Base-by-base conservation (phyloP, 2,113 vertebrate genomes). In the Notarius quadriscutis region DNA sequence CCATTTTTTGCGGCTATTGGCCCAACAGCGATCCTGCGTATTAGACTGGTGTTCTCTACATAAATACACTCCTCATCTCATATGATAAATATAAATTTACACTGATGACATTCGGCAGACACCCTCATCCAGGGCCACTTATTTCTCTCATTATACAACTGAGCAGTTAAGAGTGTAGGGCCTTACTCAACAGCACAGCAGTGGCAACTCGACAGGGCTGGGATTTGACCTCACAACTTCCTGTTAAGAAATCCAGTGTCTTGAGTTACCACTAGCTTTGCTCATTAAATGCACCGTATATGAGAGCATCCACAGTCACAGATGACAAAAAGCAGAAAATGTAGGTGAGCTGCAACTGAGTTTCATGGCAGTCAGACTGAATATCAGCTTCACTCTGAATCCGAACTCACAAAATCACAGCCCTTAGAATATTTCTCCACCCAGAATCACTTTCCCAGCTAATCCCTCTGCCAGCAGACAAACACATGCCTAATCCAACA, bases 361-460 rank as follows among this genome's bases (percentile, higher is more conserved):
- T 94, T 48, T 94, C 94, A 94, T 94, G 91, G 91, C 91, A 93
- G 93, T 95, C 94, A 94, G 93, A 93, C 92, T 92, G 94, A 95
- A 94, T 92, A 94, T 94, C 92, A 92, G 89, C 91, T 89, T 93
- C 92, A 92, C 94, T 95, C 93, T 94, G 20, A 94, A 92, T 92
- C 92, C 93, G 93, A 92, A 92, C 90, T 90, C 91, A 93, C 92
- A 94, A 94, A 93, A 92, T n/a, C 25, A 92, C 85, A 71, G 92
- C 90, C 91, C 91, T 69, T 63, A 83, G 90, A 81, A 94, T 92
- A 94, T 93, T 94, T 93, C 93, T 94, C 90, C 90, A 82, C 34
- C 62, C 86, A 83, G 86, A 92, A 89, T 93, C 89, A 89, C 91
- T 92, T 93, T 93, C 92, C 93, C 88, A 90, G 87, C 92, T 92